These are phyloP conservation scores for Ciconia boyciana DNA, from an alignment of 2,113 vertebrate genomes.

Conservation along the genomic window DNA sequence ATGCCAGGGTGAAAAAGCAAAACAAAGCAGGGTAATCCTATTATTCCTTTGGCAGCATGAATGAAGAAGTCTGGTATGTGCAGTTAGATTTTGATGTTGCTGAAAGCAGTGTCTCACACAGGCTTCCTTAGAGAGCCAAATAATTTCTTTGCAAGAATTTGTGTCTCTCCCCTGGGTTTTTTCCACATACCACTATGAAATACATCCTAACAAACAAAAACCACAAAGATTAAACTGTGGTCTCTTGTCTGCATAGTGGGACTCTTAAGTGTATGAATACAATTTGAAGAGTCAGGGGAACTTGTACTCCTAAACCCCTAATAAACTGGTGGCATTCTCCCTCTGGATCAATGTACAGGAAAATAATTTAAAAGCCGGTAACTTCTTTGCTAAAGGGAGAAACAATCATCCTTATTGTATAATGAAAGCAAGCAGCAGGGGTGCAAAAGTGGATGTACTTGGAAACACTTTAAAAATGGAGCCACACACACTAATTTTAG, in stretches of 20 bases:
- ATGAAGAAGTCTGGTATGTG: slow-evolving; percentile 38
- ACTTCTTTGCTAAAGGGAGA: neutral
- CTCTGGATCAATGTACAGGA: neutral
- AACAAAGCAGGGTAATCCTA: slow-evolving; percentile 52
- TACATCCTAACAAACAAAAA: neutral
- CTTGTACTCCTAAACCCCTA: neutral
- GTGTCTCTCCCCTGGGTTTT: neutral
- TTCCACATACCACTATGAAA: neutral
- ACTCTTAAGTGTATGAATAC: neutral
- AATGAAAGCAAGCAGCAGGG: slow-evolving; percentile 1
- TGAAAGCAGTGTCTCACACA: neutral
- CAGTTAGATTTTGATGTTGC: neutral
- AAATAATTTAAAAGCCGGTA: neutral
- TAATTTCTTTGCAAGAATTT: neutral
- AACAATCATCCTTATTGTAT: neutral
- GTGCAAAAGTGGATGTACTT: neutral
- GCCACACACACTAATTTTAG: slow-evolving; percentile 1
- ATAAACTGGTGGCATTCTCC: neutral
- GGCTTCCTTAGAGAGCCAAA: neutral
- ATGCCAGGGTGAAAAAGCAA: slow-evolving; percentile 24
- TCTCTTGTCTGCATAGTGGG: neutral
- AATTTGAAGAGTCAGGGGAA: neutral
- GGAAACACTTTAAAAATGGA: slow-evolving; percentile 11
- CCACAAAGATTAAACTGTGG: neutral
- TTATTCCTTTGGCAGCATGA: slow-evolving; percentile 58